These are phyloP conservation scores for Trichonephila inaurata DNA, from an alignment of 1,140 invertebrate species.

Conservation along the genomic window DNA sequence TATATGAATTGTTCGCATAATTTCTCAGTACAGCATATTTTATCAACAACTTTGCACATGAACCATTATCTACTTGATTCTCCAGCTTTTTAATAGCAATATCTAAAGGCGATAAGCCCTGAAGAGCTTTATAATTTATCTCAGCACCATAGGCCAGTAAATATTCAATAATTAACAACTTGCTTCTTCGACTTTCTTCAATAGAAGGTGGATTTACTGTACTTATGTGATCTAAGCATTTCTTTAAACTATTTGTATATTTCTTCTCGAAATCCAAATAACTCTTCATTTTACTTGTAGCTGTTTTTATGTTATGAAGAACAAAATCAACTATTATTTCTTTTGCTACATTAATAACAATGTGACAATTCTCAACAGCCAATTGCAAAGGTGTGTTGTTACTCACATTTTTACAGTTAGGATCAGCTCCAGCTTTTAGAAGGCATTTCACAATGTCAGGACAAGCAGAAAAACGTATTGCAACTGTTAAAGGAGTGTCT, in stretches of 20 bases:
- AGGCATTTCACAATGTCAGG: not conserved
- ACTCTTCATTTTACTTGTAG: too few relatives aligned
- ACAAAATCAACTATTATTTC: not conserved
- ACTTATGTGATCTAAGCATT: too few relatives aligned
- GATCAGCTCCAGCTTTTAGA: not conserved
- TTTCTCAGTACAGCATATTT: not conserved
- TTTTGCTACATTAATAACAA: not conserved
- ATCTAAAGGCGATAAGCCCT: too few relatives aligned
- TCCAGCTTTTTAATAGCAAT: not conserved
- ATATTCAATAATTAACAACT: too few relatives aligned
- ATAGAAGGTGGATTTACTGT: too few relatives aligned
- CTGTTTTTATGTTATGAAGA: not conserved
- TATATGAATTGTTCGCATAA: not conserved
- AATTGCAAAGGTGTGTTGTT: not conserved
- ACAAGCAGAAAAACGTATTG: not conserved
- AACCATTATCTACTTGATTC: not conserved
- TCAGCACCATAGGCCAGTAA: too few relatives aligned
- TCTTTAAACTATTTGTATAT: too few relatives aligned
- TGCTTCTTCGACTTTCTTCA: too few relatives aligned
- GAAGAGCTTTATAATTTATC: too few relatives aligned
- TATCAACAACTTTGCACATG: not conserved
- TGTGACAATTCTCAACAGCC: not conserved
- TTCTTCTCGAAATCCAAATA: too few relatives aligned
- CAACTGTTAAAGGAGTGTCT: too few relatives aligned
- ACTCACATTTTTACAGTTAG: not conserved